phyloP scores from a whole-genome alignment of 2,888 invertebrate species.

The Odontomyia ornata region DNA sequence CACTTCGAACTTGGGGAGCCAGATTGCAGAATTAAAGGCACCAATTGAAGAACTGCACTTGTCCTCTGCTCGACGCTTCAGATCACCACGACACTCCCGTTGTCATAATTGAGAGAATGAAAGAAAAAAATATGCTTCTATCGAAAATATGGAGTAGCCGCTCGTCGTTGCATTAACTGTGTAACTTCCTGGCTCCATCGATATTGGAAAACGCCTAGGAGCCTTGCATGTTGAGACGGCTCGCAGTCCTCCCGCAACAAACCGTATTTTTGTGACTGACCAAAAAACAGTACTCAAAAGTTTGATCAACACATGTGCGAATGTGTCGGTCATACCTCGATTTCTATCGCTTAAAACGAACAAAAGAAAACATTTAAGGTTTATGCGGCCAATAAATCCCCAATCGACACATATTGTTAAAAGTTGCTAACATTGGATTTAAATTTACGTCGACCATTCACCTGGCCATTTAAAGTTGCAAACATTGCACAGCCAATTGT shows the following conservation, averaged over 20 bases:
- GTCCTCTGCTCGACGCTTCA: neutral
- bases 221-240: neutral
- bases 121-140: neutral
- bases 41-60: too few species aligned
- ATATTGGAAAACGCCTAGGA: neutral
- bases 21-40: neutral
- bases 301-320: conserved; percentile 6
- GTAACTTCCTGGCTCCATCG: neutral
- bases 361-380: neutral
- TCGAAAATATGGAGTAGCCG: neutral
- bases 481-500: conserved; percentile 45
- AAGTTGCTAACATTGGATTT: conserved; percentile 19
- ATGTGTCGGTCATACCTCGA: neutral
- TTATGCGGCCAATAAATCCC: conserved; percentile 41
- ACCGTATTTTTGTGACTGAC: neutral
- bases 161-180: conserved; percentile 9
- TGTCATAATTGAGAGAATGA: neutral
- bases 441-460: conserved; percentile 34
- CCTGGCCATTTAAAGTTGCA: conserved; percentile 34
- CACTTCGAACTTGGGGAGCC: neutral
- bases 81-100: neutral
- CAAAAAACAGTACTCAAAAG: neutral
- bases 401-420: too few species aligned
- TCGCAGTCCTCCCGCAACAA: neutral
- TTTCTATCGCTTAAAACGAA: neutral